Evolutionary conservation across 2,113 vertebrate species (phyloP).

Genomic region (Triplophysa rosa): DNA sequence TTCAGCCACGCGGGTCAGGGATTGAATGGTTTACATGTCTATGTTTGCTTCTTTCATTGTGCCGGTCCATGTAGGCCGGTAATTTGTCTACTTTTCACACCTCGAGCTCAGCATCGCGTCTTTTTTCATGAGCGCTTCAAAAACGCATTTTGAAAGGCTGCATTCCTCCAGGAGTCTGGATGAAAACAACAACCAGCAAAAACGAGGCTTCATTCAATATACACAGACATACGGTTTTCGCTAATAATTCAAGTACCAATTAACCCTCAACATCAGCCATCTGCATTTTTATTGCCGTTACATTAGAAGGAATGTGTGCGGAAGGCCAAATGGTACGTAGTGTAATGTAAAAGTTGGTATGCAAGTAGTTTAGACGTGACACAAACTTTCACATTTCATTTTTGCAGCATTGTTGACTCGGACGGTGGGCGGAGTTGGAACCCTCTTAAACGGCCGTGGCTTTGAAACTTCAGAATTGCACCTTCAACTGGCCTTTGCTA

Average conservation of each 20-base stretch:
- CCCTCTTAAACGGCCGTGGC: not conserved
- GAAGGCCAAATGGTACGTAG: not conserved
- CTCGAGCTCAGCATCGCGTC: slow-evolving; percentile 32
- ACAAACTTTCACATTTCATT: slow-evolving; percentile 13
- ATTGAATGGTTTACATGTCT: slow-evolving; percentile 52
- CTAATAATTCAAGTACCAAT: slow-evolving; percentile 9
- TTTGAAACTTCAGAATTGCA: slow-evolving; percentile 62
- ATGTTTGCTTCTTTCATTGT: slow-evolving; percentile 14
- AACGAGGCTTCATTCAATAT: not conserved
- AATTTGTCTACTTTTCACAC: slow-evolving; percentile 49
- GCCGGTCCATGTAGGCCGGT: slow-evolving; percentile 35
- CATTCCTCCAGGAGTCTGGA: slow-evolving; percentile 19
- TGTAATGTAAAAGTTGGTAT: not conserved
- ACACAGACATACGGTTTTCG: not conserved
- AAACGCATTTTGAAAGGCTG: slow-evolving; percentile 1
- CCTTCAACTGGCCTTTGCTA: slow-evolving; percentile 68
- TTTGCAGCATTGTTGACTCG: slow-evolving; percentile 17
- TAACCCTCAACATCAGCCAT: slow-evolving; percentile 17
- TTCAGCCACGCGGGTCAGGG: slow-evolving; percentile 37
- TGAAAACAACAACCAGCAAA: not conserved
- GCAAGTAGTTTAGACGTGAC: slow-evolving; percentile 35
- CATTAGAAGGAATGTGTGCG: not conserved
- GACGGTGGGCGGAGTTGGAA: slow-evolving; percentile 16
- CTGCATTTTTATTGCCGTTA: slow-evolving; percentile 22
- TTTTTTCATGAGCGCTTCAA: slow-evolving; percentile 19